Evolutionary conservation across 2,888 invertebrate genomes (phyloP), one percentile per base, ranked within the genome.

Genomic region (Ormyrus rosae): DNA sequence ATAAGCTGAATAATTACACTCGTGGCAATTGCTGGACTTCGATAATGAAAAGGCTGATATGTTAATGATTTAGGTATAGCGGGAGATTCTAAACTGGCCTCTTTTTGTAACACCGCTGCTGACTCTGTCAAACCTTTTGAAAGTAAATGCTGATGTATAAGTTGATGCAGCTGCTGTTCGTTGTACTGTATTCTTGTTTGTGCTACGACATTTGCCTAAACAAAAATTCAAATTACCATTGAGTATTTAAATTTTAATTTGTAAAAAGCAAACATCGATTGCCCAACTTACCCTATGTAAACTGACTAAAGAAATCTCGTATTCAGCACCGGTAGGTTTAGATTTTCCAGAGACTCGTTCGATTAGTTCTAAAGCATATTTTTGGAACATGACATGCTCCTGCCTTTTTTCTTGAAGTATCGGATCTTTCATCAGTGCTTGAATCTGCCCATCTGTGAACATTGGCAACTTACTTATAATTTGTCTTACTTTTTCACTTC

Each of bases 141-240:
- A 53, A 94, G 89, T 73, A 99, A 92, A 92, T 99, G 98, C 78
- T 96, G 95, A 87, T 97, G 95, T 67, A 99, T 98, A 10, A 99
- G 92, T 89, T 98, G 97, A 84, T 98, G 94, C 55, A 99, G 92
- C 90, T 99, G 98, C 64, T 96, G 94, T 89, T 98, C 97, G 91
- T 98, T 97, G 92, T 96, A 99, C 87, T 96, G 96, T 81, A 99
- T 99, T 83, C 96, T 95, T 0, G 99, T 99, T 91, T 98, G 98
- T 0, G 98, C 98, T 0, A 99, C 98, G 64, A 99, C 97, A 91
- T 97, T 97, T 0, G 98, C 96, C 95, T 94, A 88, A 2, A 87
- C 34, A 34, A 88, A 55, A 6, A 71, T 48, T 48, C 51, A 45
- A 56, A 78, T 5, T 46, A 46, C 10, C 53, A 56, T 19, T 53